Conservation (phyloP, 2,888 invertebrate genomes). For the Biston stratarius region DNA sequence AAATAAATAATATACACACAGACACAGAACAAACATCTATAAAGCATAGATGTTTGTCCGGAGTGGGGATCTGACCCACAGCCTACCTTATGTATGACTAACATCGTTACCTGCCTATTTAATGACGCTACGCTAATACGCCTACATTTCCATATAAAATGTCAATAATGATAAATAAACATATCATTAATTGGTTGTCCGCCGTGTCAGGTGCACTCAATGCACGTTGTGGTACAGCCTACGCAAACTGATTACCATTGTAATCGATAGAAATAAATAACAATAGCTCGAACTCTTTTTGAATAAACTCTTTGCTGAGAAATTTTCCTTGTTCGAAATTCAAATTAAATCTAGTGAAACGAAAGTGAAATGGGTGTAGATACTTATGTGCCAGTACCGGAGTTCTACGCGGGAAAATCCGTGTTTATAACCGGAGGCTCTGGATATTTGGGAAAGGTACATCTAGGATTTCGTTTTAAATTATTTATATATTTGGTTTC, state of each 20-base stretch:
- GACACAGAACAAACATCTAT: no score
- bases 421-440: slow-evolving; percentile 60
- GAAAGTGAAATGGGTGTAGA: slow-evolving; percentile 20
- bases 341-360: not conserved
- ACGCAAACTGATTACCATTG: not conserved
- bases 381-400: slow-evolving; percentile 41
- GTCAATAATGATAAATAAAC: not conserved
- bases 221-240: not conserved
- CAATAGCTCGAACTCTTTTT: not conserved
- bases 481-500: no score
- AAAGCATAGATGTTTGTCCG: no score
- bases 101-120: no score
- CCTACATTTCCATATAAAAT: not conserved
- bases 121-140: no score
- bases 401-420: slow-evolving; percentile 56
- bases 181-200: not conserved
- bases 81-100: no score
- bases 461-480: not conserved
- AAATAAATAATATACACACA: no score
- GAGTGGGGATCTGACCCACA: no score
- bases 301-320: not conserved
- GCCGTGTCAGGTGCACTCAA: not conserved
- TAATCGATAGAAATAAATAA: not conserved
- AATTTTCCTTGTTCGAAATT: not conserved
- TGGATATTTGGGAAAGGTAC: slow-evolving; percentile 60